Percentiles rank a stretch among this genome's conserved stretches.
Conservation (phyloP, 2,113 vertebrate genomes). For the Cyanoliseus patagonus region DNA sequence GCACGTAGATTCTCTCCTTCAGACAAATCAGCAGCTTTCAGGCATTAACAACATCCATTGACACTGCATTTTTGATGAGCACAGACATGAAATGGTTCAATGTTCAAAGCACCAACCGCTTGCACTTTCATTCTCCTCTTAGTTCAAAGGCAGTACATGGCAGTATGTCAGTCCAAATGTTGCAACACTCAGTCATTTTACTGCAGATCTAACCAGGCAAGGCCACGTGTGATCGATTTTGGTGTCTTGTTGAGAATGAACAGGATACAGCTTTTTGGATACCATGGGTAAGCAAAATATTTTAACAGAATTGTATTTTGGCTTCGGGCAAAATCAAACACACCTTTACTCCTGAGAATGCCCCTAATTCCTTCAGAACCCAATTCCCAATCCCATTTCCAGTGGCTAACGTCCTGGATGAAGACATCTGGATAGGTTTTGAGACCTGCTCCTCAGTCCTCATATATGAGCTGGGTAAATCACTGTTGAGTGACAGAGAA, state of each 20-base stretch:
- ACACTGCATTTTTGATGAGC: constrained; percentile 63
- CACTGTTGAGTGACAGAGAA: neutral
- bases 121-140: constrained; percentile 52
- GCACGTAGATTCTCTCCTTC: constrained; percentile 53
- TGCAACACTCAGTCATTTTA: constrained; percentile 70
- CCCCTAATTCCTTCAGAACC: neutral
- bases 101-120: constrained; percentile 67
- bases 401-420: neutral
- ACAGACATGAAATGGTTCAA: constrained; percentile 64
- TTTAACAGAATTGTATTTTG: neutral
- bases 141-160: constrained; percentile 65
- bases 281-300: neutral
- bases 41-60: constrained; percentile 54
- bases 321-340: neutral
- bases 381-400: neutral
- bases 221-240: neutral
- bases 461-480: neutral
- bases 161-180: constrained; percentile 66
- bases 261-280: neutral
- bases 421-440: neutral
- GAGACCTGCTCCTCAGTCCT: neutral
- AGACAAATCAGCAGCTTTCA: constrained; percentile 68
- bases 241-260: neutral
- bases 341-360: neutral
- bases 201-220: constrained; percentile 39